Evolutionary conservation across 2,888 invertebrate species (phyloP).

Genomic region (Bellardia pandia): DNA sequence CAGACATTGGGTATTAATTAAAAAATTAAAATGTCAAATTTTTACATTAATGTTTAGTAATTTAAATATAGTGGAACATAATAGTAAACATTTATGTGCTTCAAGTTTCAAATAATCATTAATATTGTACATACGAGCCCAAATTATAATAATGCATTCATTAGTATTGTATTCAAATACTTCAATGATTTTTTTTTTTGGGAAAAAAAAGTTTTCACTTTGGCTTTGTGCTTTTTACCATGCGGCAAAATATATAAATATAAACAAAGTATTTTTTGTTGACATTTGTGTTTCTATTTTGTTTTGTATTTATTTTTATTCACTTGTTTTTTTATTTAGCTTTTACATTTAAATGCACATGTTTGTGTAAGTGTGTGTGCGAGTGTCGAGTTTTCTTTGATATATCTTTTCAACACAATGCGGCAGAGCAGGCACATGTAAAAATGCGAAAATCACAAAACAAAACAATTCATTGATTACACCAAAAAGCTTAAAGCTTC

Average conservation of each 20-base stretch:
- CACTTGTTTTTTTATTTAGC: neutral
- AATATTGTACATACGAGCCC: no score
- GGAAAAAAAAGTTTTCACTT: neutral
- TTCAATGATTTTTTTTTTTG: no score
- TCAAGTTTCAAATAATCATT: no score
- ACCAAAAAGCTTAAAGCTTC: conserved; percentile 62
- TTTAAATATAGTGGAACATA: no score
- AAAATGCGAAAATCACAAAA: conserved; percentile 63
- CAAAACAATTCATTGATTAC: conserved; percentile 47
- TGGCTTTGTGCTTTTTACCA: conserved; percentile 25
- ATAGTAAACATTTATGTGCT: no score
- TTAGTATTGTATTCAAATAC: no score
- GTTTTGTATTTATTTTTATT: conserved; percentile 19
- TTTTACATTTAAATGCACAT: conserved; percentile 30
- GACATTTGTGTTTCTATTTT: conserved; percentile 38
- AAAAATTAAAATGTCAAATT: neutral
- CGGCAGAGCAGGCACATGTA: conserved; percentile 66
- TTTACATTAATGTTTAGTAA: no score
- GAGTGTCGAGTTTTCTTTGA: neutral
- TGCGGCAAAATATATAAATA: conserved; percentile 52
- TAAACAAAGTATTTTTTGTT: conserved; percentile 67
- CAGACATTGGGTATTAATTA: neutral
- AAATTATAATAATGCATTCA: no score
- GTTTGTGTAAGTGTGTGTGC: neutral
- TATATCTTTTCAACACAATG: conserved; percentile 44